A percentile compares a stretch with the other conserved stretches of the same genome.
Conservation (phyloP, 1,140 invertebrate species). For the Eumaeus atala region DNA sequence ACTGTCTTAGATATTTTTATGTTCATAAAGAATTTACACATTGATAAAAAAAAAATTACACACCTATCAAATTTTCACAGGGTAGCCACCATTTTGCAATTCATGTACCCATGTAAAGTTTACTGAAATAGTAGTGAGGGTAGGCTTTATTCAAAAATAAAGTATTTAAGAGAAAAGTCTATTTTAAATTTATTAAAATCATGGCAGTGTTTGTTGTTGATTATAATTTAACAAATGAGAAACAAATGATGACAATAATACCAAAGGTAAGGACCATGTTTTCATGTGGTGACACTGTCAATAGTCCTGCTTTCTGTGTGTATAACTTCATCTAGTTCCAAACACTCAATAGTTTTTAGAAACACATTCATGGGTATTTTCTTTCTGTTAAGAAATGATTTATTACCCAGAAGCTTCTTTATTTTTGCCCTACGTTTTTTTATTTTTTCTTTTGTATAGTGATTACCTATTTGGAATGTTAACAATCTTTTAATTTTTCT, state of each 20-base stretch:
- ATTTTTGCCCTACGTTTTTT: slow-evolving; percentile 65
- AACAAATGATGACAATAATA: slow-evolving; percentile 12
- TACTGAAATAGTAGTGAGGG: too few relatives aligned
- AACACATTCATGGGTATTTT: slow-evolving; percentile 68
- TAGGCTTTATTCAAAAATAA: too few relatives aligned
- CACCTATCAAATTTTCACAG: too few relatives aligned
- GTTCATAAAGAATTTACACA: too few relatives aligned
- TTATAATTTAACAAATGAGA: background rate
- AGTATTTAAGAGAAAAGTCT: background rate
- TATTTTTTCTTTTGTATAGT: slow-evolving; percentile 66
- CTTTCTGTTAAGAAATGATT: slow-evolving; percentile 62
- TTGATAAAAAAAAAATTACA: too few relatives aligned
- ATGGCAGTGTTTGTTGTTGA: slow-evolving; percentile 5
- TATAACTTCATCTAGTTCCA: slow-evolving; percentile 60
- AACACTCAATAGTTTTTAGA: slow-evolving; percentile 57
- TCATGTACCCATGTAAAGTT: too few relatives aligned
- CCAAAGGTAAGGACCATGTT: slow-evolving; percentile 17
- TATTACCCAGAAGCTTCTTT: slow-evolving; percentile 61
- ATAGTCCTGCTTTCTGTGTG: slow-evolving; percentile 40
- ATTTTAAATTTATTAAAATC: slow-evolving; percentile 9
- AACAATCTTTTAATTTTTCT: slow-evolving; percentile 65
- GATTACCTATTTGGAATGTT: slow-evolving; percentile 62
- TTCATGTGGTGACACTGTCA: slow-evolving; percentile 26
- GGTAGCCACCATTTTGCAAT: too few relatives aligned
- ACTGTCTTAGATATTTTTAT: too few relatives aligned